Percentiles rank a stretch among this genome's conserved stretches.
Conservation (phyloP, 2,113 vertebrate species). For the Scatophagus argus region DNA sequence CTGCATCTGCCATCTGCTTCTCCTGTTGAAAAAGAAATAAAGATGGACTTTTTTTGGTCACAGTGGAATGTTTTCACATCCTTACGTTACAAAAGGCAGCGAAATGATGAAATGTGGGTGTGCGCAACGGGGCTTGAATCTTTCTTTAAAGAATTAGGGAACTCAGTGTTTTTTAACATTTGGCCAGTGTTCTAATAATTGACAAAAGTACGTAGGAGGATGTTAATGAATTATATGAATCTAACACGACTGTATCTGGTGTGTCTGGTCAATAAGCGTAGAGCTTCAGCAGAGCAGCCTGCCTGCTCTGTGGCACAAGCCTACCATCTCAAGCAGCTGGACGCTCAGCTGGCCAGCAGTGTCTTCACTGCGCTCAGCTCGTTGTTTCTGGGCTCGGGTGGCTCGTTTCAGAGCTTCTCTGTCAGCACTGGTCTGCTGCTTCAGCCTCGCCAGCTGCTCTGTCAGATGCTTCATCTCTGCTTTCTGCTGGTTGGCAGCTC, state of each 20-base stretch:
- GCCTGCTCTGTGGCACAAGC: not conserved
- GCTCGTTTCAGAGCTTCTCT: slow-evolving; percentile 91
- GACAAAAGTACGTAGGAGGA: not conserved
- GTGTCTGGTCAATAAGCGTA: no score
- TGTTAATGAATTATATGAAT: not conserved
- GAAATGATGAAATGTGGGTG: not conserved
- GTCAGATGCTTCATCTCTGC: slow-evolving; percentile 83
- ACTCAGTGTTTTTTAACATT: not conserved
- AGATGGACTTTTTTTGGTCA: not conserved
- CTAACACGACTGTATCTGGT: not conserved
- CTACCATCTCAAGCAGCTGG: slow-evolving; percentile 90
- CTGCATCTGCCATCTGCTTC: slow-evolving; percentile 82
- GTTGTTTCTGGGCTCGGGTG: slow-evolving; percentile 87
- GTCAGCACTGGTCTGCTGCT: slow-evolving; percentile 82
- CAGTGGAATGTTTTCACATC: not conserved
- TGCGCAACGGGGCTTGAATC: not conserved
- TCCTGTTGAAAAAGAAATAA: slow-evolving; percentile 79
- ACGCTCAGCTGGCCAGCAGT: slow-evolving; percentile 82
- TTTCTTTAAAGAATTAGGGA: not conserved
- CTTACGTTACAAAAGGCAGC: not conserved
- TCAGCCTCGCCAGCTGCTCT: slow-evolving; percentile 85
- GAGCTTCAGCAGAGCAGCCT: not conserved
- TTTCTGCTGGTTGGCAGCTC: slow-evolving; percentile 84
- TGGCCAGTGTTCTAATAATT: not conserved
- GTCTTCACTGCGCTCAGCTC: slow-evolving; percentile 88